These are phyloP conservation scores for Myrmecophaga tridactyla DNA, from an alignment of 2,113 vertebrate genomes.

Conservation along the genomic window DNA sequence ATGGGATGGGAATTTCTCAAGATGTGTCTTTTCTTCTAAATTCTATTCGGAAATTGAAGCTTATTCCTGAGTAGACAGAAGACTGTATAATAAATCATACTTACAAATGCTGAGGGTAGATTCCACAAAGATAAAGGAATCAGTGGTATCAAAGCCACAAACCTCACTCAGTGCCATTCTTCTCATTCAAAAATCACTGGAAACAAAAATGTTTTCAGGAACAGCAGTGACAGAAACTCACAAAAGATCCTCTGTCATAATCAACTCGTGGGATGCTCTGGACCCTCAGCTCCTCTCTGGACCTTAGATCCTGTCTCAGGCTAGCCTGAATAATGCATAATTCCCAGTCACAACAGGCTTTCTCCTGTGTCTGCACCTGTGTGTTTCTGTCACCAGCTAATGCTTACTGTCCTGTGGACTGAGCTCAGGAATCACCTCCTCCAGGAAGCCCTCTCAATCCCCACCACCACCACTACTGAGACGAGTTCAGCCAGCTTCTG, in stretches of 20 bases:
- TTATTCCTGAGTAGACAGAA: neutral
- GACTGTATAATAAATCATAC: too few relatives aligned
- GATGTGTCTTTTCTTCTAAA: neutral
- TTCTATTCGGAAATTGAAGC: neutral
- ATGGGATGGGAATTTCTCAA: rapidly evolving
- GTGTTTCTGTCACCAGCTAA: neutral
- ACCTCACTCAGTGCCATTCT: too few relatives aligned
- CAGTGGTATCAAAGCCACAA: neutral
- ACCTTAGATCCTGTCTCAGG: neutral
- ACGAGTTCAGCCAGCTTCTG: neutral
- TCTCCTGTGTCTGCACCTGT: neutral
- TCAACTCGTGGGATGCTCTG: neutral
- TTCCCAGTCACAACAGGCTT: rapidly evolving
- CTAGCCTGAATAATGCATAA: neutral
- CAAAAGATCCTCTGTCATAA: neutral
- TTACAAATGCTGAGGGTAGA: rapidly evolving
- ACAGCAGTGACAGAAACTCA: rapidly evolving
- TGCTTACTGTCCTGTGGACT: too few relatives aligned
- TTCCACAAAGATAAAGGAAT: too few relatives aligned
- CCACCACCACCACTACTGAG: neutral
- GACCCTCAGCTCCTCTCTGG: neutral
- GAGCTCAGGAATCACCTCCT: neutral
- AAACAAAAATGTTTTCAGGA: neutral
- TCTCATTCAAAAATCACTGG: neutral
- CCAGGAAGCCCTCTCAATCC: neutral